Evolutionary conservation across 1,140 invertebrate genomes (phyloP), one percentile per base, ranked within the genome.

Genomic region (Anastatus disparis): DNA sequence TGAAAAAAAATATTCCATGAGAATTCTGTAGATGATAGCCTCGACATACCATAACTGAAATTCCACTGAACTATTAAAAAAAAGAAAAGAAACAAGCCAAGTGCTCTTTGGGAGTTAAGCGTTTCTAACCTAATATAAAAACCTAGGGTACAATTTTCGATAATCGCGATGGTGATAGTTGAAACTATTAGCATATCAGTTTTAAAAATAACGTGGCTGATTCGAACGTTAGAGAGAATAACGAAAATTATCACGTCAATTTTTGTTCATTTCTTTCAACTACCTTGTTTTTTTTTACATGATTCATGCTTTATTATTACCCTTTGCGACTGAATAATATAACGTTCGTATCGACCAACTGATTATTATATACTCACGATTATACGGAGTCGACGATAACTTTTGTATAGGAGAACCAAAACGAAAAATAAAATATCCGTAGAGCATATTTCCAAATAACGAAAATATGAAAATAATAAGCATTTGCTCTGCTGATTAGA

Each of bases 151-250:
- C 55, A 68, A 68, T 56, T 50, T 56, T 69, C 44, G 50, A 70
- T 69, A 71, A 75, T 73, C 65, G 53, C 50, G 27, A 50, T 42
- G 27, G 27, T 64, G 56, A 68, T 74, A 62, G 24, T 59, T 65
- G 44, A 63, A 74, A 69, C 62, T 72, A 75, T 81, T 81, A 77
- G 81, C 82, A 84, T 84, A 84, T 84, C 82, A 84, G 74, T 81
- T 65, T 24, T 17, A 50, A 20, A n/a, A n/a, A 38, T 13, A 24
- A 13, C 3, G 9, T 29, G 50, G 20, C 1, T 10, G 31, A 2
- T 15, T 22, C 9, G 38, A 3, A 17, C 17, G 38, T 52, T 31
- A n/a, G n/a, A n/a, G n/a, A n/a, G n/a, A n/a, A n/a, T n/a, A 22
- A 6, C n/a, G 22, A 55, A 55, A 55, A 35, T 55, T 55, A 1